These are phyloP conservation scores for Leptopilina myrica DNA, from an alignment of 2,888 invertebrate species.

Conservation along the genomic window DNA sequence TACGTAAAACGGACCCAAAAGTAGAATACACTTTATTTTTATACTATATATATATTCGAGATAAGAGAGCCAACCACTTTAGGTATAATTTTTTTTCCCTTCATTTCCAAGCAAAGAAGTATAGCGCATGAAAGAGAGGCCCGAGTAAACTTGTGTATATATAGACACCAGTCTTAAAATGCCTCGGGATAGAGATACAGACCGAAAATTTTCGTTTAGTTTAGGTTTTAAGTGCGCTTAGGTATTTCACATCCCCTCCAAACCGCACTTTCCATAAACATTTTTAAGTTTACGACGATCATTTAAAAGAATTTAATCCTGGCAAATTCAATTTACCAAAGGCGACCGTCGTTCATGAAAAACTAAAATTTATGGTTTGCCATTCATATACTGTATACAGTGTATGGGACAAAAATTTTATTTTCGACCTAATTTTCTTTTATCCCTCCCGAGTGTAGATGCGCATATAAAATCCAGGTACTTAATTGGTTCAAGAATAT, in stretches of 20 bases:
- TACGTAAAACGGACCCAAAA: conserved; percentile 27
- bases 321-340: conserved; percentile 58
- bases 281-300: conserved; percentile 68
- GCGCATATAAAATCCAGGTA: conserved; percentile 22
- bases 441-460: not conserved
- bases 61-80: conserved; percentile 10
- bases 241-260: conserved; percentile 24
- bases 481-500: not conserved
- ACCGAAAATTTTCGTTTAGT: conserved; percentile 25
- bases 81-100: conserved; percentile 10
- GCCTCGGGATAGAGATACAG: not conserved
- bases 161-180: not conserved
- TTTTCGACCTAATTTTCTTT: conserved; percentile 14
- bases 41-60: not conserved
- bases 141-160: conserved; percentile 14
- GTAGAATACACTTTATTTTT: not conserved
- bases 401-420: conserved; percentile 7
- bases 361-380: conserved; percentile 58
- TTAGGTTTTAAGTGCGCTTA: conserved; percentile 36
- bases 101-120: conserved; percentile 36
- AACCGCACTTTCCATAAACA: conserved; percentile 53
- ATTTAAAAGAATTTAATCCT: conserved; percentile 61
- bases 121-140: not conserved
- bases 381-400: not conserved
- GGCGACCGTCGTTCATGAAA: conserved; percentile 51